A percentile compares a stretch with the other conserved stretches of the same genome.
Evolutionary conservation across 1,140 invertebrate genomes (phyloP).

Genomic region (Brachionus angularis): DNA sequence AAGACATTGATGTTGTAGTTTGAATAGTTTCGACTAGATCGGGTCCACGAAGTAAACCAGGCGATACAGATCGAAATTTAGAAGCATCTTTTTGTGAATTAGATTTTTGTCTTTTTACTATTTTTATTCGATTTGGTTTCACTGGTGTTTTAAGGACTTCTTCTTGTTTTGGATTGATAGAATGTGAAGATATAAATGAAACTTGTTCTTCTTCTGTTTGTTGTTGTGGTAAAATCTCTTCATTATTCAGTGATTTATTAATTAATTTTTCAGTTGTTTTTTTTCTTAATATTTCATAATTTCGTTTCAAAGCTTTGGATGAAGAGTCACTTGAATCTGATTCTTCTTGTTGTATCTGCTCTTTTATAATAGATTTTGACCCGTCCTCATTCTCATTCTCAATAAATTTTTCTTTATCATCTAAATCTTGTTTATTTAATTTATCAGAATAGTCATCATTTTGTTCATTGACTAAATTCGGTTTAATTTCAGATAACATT

Average conservation of each 20-base stretch:
- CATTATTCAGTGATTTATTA: neutral
- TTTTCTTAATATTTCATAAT: conserved; percentile 24
- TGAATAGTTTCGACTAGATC: conserved; percentile 30
- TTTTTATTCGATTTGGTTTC: conserved; percentile 15
- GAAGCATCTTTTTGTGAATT: neutral
- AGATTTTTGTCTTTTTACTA: conserved; percentile 21
- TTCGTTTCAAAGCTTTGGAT: neutral
- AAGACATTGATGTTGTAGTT: conserved; percentile 40
- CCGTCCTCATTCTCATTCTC: no score
- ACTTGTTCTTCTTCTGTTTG: no score
- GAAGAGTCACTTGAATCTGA: neutral
- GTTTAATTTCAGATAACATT: conserved; percentile 20
- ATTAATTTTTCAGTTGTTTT: conserved; percentile 23
- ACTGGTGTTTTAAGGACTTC: neutral
- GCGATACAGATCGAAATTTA: conserved; percentile 2
- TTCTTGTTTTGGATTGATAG: conserved; percentile 1
- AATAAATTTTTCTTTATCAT: no score
- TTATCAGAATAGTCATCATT: neutral
- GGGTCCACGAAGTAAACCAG: conserved; percentile 22
- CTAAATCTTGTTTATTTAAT: no score
- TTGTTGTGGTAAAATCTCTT: no score
- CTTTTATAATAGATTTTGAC: no score
- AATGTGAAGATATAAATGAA: conserved; percentile 20
- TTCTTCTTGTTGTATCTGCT: neutral
- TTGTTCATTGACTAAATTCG: neutral